Evolutionary conservation across 1,140 invertebrate species (phyloP).

Genomic region (Formica selysi): DNA sequence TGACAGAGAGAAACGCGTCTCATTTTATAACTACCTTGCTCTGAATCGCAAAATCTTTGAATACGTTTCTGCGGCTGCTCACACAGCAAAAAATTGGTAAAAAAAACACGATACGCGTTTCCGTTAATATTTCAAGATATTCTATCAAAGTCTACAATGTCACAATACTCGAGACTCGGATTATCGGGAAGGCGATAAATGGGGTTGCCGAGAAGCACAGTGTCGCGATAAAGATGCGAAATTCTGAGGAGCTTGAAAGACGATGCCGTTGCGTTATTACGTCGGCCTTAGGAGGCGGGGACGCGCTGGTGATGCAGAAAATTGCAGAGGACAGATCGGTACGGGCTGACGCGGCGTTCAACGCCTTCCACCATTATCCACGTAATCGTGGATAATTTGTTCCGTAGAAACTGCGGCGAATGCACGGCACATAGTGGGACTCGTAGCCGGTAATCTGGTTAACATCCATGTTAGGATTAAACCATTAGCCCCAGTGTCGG

Average conservation of each 20-base stretch:
- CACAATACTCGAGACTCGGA: neutral
- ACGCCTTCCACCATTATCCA: conserved; percentile 73
- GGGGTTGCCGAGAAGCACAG: neutral
- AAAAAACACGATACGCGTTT: neutral
- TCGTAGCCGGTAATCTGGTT: conserved; percentile 80
- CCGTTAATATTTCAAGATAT: neutral
- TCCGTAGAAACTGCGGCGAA: conserved; percentile 75
- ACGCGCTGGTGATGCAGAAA: conserved; percentile 64
- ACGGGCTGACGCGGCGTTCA: conserved; percentile 63
- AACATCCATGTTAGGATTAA: conserved; percentile 83
- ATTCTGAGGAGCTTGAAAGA: neutral
- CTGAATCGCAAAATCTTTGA: neutral
- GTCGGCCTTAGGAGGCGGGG: conserved; percentile 21
- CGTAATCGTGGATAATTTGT: conserved; percentile 83
- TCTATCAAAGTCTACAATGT: neutral
- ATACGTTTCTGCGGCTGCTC: neutral
- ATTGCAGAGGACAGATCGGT: conserved; percentile 63
- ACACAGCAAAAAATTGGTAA: neutral
- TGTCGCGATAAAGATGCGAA: conserved; percentile 43
- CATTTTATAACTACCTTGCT: neutral
- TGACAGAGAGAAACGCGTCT: conserved; percentile 23
- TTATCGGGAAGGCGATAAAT: conserved; percentile 13
- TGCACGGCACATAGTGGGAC: conserved; percentile 63
- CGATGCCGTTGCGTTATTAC: conserved; percentile 46
- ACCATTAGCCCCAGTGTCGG: conserved; percentile 75